Evolutionary conservation across 1,140 invertebrate species (phyloP), one percentile per base, ranked within the genome.

Genomic region (Maniola jurtina): DNA sequence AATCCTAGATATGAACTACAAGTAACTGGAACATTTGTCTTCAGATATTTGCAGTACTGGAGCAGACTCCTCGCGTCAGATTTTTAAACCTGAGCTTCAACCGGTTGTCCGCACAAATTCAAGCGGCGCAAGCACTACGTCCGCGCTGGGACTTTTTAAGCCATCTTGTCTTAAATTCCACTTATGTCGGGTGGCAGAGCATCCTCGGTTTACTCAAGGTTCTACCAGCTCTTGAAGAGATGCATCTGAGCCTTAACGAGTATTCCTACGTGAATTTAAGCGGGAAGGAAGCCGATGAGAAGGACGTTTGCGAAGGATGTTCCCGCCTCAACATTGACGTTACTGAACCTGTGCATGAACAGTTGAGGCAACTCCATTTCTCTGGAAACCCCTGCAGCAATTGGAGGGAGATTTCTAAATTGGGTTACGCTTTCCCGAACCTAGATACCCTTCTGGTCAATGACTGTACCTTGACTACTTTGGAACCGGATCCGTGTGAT

Each of bases 61-160:
- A 95, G 77, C 94, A 96, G 77, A 97, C 97, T 93, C 97, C 97
- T 5, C 94, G 94, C 71, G 93, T 98, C 47, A 95, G 96, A 77
- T 98, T 98, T 88, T 93, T 98, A 7, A 98, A 98, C 86, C 89
- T 98, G 65, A 98, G 96, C 81, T 97, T 97, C 88, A 98, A 98
- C 84, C 93, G 93, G 58, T 89, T 98, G 10, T 93, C 93, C 10
- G 93, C 94, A 35, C 93, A 94, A 25, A 80, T 95, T n/a, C 92
- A 92, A 75, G 82, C 91, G 59, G 76, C 87, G 15, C 88, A 93
- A 68, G 78, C 87, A 6, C 70, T 90, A 25, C 79, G 82, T n/a
- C 92, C 92, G 0, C 90, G 91, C 56, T 94, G 93, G 89, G 92
- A 94, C 14, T 93, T 94, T 65, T 89, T 97, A 6, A 94, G 92